Conservation (phyloP, 2,113 vertebrate genomes). For the Cinclus mexicanus region DNA sequence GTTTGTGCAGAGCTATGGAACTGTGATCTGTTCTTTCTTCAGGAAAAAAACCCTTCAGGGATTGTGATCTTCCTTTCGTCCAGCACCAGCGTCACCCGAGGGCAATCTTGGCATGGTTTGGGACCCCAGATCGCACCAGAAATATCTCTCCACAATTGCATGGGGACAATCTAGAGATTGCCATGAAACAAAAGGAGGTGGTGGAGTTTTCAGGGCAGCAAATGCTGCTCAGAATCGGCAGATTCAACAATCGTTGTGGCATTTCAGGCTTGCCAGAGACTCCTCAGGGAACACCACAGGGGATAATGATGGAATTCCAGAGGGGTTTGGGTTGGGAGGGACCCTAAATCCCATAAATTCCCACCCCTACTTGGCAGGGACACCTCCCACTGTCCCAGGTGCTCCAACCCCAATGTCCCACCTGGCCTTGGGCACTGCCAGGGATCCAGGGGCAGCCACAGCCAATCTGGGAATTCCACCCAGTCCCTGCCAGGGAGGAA, state of each 20-base stretch:
- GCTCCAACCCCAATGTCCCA: not conserved
- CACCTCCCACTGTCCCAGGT: not conserved
- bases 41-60: no score
- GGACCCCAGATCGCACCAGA: no score
- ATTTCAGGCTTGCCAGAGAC: no score
- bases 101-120: not conserved
- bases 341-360: rapidly evolving
- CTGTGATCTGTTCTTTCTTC: rapidly evolving
- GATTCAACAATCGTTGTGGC: no score
- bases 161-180: no score
- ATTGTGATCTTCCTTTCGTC: no score
- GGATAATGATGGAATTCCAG: no score
- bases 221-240: no score
- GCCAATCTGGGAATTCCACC: not conserved
- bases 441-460: not conserved
- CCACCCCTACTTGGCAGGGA: not conserved
- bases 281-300: no score
- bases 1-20: rapidly evolving
- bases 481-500: not conserved
- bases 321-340: not conserved
- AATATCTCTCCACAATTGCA: no score
- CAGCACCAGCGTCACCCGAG: not conserved
- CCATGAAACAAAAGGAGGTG: no score
- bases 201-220: no score
- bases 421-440: not conserved